Conservation (phyloP, 2,888 invertebrate genomes). For the Agrochola macilenta region DNA sequence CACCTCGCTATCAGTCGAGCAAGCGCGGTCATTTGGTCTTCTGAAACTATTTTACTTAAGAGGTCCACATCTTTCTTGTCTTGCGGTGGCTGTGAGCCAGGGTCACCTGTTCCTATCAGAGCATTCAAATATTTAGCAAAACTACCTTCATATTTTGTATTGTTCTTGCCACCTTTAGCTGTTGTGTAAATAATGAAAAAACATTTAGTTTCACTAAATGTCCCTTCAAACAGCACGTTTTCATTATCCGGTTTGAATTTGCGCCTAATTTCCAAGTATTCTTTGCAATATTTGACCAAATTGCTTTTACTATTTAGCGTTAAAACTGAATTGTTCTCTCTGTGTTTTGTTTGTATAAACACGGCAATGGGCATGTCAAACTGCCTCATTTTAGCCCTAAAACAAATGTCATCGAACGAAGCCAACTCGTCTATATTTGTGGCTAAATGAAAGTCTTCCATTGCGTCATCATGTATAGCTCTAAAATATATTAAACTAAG, state of each 20-base stretch:
- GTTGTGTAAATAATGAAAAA: neutral
- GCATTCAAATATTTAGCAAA: neutral
- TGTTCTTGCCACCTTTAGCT: neutral
- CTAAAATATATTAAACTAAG: neutral
- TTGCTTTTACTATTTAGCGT: neutral
- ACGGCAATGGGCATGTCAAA: neutral
- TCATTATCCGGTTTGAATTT: neutral
- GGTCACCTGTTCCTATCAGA: slow-evolving; percentile 44
- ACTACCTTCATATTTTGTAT: neutral
- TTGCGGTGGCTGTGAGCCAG: slow-evolving; percentile 1
- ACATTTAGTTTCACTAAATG: neutral
- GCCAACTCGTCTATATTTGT: neutral
- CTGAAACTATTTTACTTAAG: neutral
- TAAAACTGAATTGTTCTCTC: neutral
- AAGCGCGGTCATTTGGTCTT: neutral
- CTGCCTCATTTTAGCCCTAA: neutral
- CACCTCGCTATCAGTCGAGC: neutral
- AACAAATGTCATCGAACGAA: neutral
- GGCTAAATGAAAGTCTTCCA: neutral
- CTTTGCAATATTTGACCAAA: neutral
- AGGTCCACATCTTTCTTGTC: too few species aligned
- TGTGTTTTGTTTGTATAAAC: neutral
- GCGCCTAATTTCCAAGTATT: neutral
- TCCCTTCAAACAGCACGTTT: neutral
- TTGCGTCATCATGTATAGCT: neutral